Percentiles rank a stretch among this genome's conserved stretches.
These are phyloP conservation scores for Pararge aegeria DNA, from an alignment of 1,140 invertebrate genomes.

Conservation along the genomic window DNA sequence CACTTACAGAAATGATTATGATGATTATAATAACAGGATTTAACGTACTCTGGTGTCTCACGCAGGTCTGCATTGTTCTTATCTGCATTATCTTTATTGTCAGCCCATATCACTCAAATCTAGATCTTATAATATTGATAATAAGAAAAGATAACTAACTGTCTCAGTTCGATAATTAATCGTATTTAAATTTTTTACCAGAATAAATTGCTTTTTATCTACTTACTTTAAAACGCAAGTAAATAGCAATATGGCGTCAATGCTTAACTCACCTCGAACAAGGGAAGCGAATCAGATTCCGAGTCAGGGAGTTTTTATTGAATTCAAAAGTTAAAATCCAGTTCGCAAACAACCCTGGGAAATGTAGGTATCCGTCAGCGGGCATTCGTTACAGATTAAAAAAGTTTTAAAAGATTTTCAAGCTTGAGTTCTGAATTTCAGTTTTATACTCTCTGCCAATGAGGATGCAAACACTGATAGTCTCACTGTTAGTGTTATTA, in stretches of 20 bases:
- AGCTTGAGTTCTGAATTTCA: conserved; percentile 3
- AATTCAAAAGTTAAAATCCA: conserved; percentile 23
- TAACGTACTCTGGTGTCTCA: too few species aligned
- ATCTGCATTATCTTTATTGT: too few species aligned
- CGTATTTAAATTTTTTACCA: background rate
- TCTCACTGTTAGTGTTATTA: too few species aligned
- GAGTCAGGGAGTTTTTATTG: conserved; percentile 15
- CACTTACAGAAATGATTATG: too few species aligned
- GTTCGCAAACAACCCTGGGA: conserved; percentile 17
- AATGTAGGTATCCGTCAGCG: conserved; percentile 20
- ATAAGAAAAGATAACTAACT: too few species aligned
- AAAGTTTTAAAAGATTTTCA: conserved; percentile 23
- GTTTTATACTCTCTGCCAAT: background rate
- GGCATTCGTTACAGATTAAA: conserved; percentile 30
- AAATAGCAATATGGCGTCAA: background rate
- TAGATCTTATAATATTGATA: too few species aligned
- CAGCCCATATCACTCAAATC: too few species aligned
- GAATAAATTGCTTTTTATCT: background rate
- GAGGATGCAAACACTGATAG: too few species aligned
- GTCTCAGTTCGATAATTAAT: too few species aligned
- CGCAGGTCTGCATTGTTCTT: too few species aligned
- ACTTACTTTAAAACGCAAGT: background rate
- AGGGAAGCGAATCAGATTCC: conserved; percentile 2
- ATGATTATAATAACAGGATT: too few species aligned
- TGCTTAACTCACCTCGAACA: background rate